Evolutionary conservation across 2,888 invertebrate species (phyloP).

Genomic region (Bruchidius siliquastri): DNA sequence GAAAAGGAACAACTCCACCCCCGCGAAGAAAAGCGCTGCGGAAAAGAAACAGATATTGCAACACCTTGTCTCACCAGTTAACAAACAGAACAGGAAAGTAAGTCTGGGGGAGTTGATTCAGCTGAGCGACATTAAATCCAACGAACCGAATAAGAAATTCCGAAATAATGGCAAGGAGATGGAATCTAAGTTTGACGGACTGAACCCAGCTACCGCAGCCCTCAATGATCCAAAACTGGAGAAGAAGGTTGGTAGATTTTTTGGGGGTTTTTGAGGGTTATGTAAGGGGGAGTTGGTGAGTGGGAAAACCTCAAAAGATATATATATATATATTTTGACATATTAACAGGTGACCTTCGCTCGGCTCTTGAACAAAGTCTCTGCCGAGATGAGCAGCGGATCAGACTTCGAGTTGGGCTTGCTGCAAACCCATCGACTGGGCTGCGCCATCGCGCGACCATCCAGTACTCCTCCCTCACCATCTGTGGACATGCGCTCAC

Average conservation of each 20-base stretch:
- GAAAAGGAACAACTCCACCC: constrained; percentile 75
- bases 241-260: constrained; percentile 51
- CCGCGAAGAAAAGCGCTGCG: constrained; percentile 66
- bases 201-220: constrained; percentile 52
- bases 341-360: constrained; percentile 66
- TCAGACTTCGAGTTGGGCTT: constrained; percentile 60
- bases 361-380: constrained; percentile 61
- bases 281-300: too few relatives aligned
- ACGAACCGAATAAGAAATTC: constrained; percentile 36
- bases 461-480: constrained; percentile 63
- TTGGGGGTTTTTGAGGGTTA: too few relatives aligned
- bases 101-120: constrained; percentile 71
- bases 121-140: constrained; percentile 58
- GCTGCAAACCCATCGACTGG: constrained; percentile 42
- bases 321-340: too few relatives aligned
- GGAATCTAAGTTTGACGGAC: constrained; percentile 55
- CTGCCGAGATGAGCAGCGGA: constrained; percentile 73
- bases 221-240: constrained; percentile 66
- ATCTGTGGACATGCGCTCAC: constrained; percentile 57
- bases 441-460: constrained; percentile 45
- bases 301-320: too few relatives aligned
- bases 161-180: constrained; percentile 48
- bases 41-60: constrained; percentile 77
- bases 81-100: constrained; percentile 60
- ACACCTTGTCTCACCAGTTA: constrained; percentile 64